Evolutionary conservation across 2,888 invertebrate genomes (phyloP).

Genomic region (Caradrina kadenii): DNA sequence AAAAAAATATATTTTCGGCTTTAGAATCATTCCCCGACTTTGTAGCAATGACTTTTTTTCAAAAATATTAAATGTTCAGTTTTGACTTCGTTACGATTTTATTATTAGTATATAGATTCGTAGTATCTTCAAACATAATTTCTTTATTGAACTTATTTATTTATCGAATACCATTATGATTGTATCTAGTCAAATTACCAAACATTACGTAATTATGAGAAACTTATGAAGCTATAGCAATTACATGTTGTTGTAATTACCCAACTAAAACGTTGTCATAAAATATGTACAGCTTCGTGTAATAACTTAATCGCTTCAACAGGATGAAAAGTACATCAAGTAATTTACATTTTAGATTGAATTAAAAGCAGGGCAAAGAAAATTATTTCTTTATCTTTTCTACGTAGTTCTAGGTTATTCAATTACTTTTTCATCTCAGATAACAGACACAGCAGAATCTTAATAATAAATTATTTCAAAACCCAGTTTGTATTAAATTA

Average conservation of each 20-base stretch:
- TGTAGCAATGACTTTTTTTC: too few relatives aligned
- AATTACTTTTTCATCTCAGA: slow-evolving; percentile 41
- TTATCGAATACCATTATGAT: background rate
- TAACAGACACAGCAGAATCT: slow-evolving; percentile 2
- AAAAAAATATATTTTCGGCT: too few relatives aligned
- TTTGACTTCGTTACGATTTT: too few relatives aligned
- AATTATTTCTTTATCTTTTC: slow-evolving; percentile 38
- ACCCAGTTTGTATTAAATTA: slow-evolving; percentile 8
- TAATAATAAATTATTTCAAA: slow-evolving; percentile 16
- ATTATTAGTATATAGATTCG: too few relatives aligned
- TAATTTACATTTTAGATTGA: slow-evolving; percentile 46
- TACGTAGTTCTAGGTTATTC: slow-evolving; percentile 30
- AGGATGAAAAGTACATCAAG: slow-evolving; percentile 39
- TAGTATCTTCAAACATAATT: background rate
- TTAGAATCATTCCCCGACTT: too few relatives aligned
- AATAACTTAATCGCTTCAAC: slow-evolving; percentile 33
- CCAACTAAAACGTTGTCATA: slow-evolving; percentile 30
- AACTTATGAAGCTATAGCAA: slow-evolving; percentile 12
- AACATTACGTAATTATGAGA: background rate
- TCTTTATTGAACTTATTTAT: background rate
- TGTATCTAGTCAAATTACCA: background rate
- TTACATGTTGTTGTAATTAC: slow-evolving; percentile 13
- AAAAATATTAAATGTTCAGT: too few relatives aligned
- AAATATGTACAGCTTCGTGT: slow-evolving; percentile 28
- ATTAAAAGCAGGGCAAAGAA: slow-evolving; percentile 23